A percentile compares a stretch with the other conserved stretches of the same genome.
These are phyloP conservation scores for Norana najaformis DNA, from an alignment of 2,888 invertebrate species.

Conservation along the genomic window DNA sequence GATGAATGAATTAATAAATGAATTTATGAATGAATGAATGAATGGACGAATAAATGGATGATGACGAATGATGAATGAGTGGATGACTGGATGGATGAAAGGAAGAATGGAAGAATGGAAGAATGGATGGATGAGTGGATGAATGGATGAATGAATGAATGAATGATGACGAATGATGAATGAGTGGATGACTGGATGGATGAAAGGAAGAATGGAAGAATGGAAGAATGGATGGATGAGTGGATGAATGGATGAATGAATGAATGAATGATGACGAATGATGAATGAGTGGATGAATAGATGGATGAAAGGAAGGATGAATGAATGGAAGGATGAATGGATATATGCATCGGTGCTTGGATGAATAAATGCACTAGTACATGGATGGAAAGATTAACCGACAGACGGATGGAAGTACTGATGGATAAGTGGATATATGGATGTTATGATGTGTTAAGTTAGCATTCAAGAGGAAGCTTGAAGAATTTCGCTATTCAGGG, in stretches of 20 bases:
- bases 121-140: neutral
- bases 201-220: neutral
- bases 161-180: neutral
- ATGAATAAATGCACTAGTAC: neutral
- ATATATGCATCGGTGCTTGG: neutral
- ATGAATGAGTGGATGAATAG: neutral
- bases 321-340: neutral
- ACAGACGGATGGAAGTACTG: too few relatives aligned
- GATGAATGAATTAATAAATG: neutral
- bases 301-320: too few relatives aligned
- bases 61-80: neutral
- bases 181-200: neutral
- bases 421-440: too few relatives aligned
- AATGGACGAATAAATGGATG: neutral
- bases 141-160: neutral
- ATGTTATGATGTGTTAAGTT: too few relatives aligned
- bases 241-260: neutral
- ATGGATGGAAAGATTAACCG: neutral
- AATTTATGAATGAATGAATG: neutral
- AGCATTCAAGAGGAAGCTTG: too few relatives aligned
- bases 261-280: too few relatives aligned
- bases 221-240: neutral
- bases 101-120: neutral
- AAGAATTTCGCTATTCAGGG: too few relatives aligned
- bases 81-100: neutral